Base-by-base conservation (phyloP, 2,113 vertebrate genomes). In the Salvator merianae region DNA sequence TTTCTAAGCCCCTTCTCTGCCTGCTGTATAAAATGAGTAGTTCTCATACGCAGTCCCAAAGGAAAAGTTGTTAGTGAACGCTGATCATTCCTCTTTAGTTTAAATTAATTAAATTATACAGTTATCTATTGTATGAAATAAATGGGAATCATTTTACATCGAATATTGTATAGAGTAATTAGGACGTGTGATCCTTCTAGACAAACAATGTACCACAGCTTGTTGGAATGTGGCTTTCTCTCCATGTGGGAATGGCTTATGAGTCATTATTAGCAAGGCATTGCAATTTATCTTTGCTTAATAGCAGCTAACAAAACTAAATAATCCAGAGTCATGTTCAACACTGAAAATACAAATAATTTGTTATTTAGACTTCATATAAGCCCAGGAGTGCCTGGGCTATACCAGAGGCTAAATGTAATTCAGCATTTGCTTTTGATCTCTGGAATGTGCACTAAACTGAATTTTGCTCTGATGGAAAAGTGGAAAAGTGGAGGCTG, bases 91-190 rank as follows among this genome's bases (percentile, higher is more conserved):
- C 91, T 88, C 92, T 91, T 94, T 88, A 93, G 93, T 89, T 90
- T 86, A 93, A 94, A 95, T 95, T 94, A 95, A 95, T 95, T 95
- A 94, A 93, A 93, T 20, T 68, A 93, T 93, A 92, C 83, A 1
- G 9, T 77, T 85, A 90, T 87, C 90, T 88, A 89, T 92, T 94
- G 90, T 90, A 32, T 8, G 68, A 87, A 94, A 94, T 87, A 93
- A 94, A 93, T 9, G 50, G 88, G 93, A 87, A 94, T 91, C 3
- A 0, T 89, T 95, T 94, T 75, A 88, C 38, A 28, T 22, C 40
- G 87, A 85, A 65, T 69, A 85, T 83, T 87, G 80, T 69, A 88
- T 73, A 70, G 84, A 85, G 83, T 0, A 38, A 88, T 93, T 87
- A 91, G 3, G 88, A 88, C 34, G 78, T 87, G 78, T 38, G 86